These are phyloP conservation scores for Rhogogaster chlorosoma DNA, from an alignment of 2,888 invertebrate species.

Conservation along the genomic window DNA sequence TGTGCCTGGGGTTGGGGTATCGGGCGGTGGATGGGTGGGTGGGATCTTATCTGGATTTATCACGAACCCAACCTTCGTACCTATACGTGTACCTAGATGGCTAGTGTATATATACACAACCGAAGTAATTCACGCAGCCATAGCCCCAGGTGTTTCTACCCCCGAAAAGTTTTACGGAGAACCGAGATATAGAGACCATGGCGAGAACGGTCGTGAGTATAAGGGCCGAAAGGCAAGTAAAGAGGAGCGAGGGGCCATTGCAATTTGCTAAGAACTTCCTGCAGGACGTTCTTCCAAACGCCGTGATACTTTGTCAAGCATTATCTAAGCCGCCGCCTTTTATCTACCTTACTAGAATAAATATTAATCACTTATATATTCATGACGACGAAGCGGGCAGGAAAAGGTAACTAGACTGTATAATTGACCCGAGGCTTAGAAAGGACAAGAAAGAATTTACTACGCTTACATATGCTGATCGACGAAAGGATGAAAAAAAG, in stretches of 20 bases:
- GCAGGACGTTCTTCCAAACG: slow-evolving; percentile 19
- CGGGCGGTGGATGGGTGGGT: neutral
- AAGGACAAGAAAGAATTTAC: too few species aligned
- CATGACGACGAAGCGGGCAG: neutral
- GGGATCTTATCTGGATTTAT: slow-evolving; percentile 51
- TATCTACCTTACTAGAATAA: slow-evolving; percentile 12
- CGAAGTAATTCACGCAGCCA: slow-evolving; percentile 39
- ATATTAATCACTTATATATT: slow-evolving; percentile 35
- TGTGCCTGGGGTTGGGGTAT: neutral
- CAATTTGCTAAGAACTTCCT: slow-evolving; percentile 47
- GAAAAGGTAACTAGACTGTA: neutral
- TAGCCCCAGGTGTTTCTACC: slow-evolving; percentile 42
- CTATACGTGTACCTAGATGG: neutral
- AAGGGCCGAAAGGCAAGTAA: neutral
- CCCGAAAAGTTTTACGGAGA: slow-evolving; percentile 20
- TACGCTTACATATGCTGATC: too few species aligned
- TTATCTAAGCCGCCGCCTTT: slow-evolving; percentile 23
- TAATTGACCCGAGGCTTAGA: neutral
- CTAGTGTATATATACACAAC: neutral
- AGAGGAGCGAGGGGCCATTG: neutral
- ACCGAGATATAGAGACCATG: too few species aligned
- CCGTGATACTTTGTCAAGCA: slow-evolving; percentile 41
- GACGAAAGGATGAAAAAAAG: too few species aligned
- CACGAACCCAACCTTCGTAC: slow-evolving; percentile 46
- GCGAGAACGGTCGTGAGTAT: neutral